Conservation (phyloP, 2,113 vertebrate species). For the Cavia porcellus region DNA sequence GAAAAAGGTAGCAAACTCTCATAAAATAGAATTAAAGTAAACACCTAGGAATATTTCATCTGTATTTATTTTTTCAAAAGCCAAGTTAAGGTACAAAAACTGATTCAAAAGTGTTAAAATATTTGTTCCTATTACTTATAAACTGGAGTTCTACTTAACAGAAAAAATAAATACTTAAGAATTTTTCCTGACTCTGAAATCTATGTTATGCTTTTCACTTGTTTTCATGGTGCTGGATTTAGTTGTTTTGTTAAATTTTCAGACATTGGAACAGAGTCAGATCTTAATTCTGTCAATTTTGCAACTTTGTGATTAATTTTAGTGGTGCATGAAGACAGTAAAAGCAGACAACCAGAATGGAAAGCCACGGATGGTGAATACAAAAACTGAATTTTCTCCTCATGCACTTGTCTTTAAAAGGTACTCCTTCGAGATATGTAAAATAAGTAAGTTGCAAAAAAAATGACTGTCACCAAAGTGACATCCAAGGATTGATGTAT, state of each 20-base stretch:
- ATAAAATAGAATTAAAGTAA: not conserved
- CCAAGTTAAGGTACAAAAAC: not conserved
- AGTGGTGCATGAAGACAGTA: too few species aligned
- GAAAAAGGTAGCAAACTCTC: not conserved
- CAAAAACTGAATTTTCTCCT: not conserved
- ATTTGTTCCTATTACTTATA: not conserved
- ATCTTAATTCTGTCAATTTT: not conserved
- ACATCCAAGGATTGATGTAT: not conserved
- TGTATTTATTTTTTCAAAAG: not conserved
- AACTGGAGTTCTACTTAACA: not conserved
- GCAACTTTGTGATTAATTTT: not conserved
- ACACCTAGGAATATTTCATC: not conserved
- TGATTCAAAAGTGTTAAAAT: not conserved
- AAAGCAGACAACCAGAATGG: not conserved
- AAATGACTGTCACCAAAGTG: not conserved
- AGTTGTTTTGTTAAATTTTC: not conserved
- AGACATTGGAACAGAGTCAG: not conserved
- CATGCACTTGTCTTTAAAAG: not conserved
- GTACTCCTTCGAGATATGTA: not conserved
- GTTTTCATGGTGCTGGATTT: not conserved
- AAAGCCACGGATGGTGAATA: not conserved
- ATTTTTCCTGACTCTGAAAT: not conserved
- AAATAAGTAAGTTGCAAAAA: not conserved
- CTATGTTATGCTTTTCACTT: not conserved
- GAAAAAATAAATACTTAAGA: not conserved